phyloP scores from a whole-genome alignment of 2,888 invertebrate genomes.

The Phoronis australis region DNA sequence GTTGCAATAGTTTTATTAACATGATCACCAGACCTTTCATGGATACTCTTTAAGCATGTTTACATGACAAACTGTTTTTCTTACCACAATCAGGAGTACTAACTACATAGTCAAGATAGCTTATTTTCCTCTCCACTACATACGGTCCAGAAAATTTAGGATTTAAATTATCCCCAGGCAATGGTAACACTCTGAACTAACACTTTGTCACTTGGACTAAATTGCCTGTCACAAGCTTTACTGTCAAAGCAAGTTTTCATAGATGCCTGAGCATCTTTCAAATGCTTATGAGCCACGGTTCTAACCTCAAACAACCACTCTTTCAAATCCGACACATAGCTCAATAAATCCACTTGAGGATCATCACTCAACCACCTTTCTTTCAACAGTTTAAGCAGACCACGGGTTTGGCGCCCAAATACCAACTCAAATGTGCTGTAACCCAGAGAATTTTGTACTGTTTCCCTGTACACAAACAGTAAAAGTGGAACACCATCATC shows the following conservation, averaged over 20 bases:
- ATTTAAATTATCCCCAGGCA: too few relatives aligned
- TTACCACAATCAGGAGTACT: background rate
- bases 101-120: background rate
- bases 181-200: too few relatives aligned
- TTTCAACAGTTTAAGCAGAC: background rate
- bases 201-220: too few relatives aligned
- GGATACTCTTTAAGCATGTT: background rate
- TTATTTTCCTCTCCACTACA: too few relatives aligned
- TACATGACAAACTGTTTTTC: background rate
- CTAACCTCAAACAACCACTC: background rate
- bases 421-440: background rate
- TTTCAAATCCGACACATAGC: background rate
- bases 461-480: slow-evolving; percentile 6
- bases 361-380: too few relatives aligned
- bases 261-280: background rate
- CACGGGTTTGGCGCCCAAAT: background rate
- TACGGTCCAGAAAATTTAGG: too few relatives aligned
- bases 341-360: background rate
- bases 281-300: background rate
- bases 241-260: background rate
- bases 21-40: too few relatives aligned
- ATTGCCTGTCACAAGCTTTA: too few relatives aligned
- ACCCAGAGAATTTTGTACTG: background rate
- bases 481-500: slow-evolving; percentile 11
- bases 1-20: too few relatives aligned